Conservation (phyloP, 2,797 vertebrate species). For the Borostomias antarcticus region DNA sequence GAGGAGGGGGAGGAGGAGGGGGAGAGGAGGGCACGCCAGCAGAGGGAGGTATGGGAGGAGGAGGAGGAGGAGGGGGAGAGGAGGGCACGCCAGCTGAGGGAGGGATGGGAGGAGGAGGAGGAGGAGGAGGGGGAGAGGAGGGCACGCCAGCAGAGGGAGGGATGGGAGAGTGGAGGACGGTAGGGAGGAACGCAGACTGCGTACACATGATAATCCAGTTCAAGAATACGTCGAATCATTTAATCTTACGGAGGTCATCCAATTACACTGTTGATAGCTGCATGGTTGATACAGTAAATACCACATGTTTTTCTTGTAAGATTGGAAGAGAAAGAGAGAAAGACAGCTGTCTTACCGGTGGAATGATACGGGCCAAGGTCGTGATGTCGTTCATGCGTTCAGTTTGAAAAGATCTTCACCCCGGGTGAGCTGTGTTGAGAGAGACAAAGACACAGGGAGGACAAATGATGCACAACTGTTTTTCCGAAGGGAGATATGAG, state of each 20-base stretch:
- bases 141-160: not conserved
- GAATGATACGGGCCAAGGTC: constrained; percentile 38
- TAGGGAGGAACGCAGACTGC: not conserved
- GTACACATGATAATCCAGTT: not conserved
- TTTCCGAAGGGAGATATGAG: not conserved
- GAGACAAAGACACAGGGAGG: constrained; percentile 35
- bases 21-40: not conserved
- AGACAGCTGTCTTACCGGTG: constrained; percentile 53
- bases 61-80: not conserved
- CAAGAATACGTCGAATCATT: no score
- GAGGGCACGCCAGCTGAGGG: no score
- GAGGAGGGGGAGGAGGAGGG: not conserved
- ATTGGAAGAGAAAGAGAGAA: not conserved
- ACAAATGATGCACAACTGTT: not conserved
- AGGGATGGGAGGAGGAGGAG: not conserved
- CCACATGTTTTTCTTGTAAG: not conserved
- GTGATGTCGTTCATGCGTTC: constrained; percentile 48
- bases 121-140: not conserved
- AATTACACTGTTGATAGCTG: no score
- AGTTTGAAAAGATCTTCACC: constrained; percentile 24
- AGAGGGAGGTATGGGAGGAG: not conserved
- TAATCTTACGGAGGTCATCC: no score
- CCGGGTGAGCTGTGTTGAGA: constrained; percentile 33
- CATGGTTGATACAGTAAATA: not conserved
- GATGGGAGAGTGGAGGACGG: not conserved